Evolutionary conservation across 2,888 invertebrate genomes (phyloP), one percentile per base, ranked within the genome.

Genomic region (Theretra japonica): DNA sequence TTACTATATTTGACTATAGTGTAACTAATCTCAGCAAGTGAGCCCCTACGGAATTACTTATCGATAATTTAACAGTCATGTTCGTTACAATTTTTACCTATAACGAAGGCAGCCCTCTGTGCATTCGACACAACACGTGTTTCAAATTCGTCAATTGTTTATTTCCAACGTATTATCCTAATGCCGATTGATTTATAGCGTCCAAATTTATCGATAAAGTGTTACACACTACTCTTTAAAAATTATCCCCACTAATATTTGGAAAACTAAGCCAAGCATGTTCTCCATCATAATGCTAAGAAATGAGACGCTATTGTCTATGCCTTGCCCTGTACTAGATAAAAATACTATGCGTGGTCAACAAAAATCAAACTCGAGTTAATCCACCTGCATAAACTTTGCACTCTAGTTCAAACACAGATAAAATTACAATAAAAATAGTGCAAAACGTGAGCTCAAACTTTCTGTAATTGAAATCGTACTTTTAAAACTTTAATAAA

Each of bases 51-150:
- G 21, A 58, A 25, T 58, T 15, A 62, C 62, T 33, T 33, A 62
- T 62, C 62, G 62, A 62, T 62, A 62, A 62, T 62, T 41, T 62
- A 62, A 62, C 41, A 62, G 62, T 62, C 62, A 41, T 41, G 62
- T 62, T 33, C 41, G 21, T 23, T 59, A 62, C n/a, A 11, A 62
- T 21, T 62, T 62, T 33, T 62, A 33, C 33, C 50, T 62, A 62
- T 41, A 41, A 33, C 8, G 62, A 62, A 41, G 33, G 33, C 33
- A 62, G 33, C 11, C 33, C 21, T 62, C 21, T 11, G 62, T 62
- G 62, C 62, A 62, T 15, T 41, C 21, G 33, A 62, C 41, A 21
- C 62, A 62, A 62, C 21, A 41, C 41, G 62, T 62, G 62, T 62
- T 41, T 3, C 33, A 62, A 62, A 62, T 62, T 62, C 41, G 62